phyloP scores from a whole-genome alignment of 2,888 invertebrate genomes.

The Phengaris arion region DNA sequence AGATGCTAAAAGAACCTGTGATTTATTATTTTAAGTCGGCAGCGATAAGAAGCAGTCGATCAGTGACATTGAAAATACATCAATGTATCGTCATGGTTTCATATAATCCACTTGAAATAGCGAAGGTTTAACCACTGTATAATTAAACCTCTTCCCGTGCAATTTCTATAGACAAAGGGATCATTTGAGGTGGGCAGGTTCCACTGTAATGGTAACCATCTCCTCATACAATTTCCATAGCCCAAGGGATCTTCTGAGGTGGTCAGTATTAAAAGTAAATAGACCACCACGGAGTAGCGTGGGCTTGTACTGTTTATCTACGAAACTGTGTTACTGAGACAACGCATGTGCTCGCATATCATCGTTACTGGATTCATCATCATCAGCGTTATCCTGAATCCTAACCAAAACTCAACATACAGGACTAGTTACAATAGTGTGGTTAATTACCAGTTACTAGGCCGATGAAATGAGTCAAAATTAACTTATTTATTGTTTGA shows the following conservation, averaged over 20 bases:
- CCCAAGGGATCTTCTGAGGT: background rate
- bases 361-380: background rate
- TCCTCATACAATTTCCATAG: background rate
- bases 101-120: background rate
- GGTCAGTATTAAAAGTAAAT: constrained; percentile 41
- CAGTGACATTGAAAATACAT: constrained; percentile 2
- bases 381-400: too few species aligned
- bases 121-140: background rate
- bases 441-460: too few species aligned
- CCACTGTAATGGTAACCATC: background rate
- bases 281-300: constrained; percentile 47
- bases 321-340: constrained; percentile 40
- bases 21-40: background rate
- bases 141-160: background rate
- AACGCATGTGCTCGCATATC: constrained; percentile 23
- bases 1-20: background rate
- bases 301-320: constrained; percentile 42
- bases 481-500: too few species aligned
- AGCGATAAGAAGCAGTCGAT: background rate
- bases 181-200: background rate
- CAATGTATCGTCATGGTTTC: constrained; percentile 10
- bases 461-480: too few species aligned
- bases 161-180: background rate
- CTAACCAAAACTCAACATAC: too few species aligned
- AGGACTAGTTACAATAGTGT: too few species aligned